A percentile compares a stretch with the other conserved stretches of the same genome.
Evolutionary conservation across 2,888 invertebrate genomes (phyloP).

Genomic region (Agriopis leucophaearia): DNA sequence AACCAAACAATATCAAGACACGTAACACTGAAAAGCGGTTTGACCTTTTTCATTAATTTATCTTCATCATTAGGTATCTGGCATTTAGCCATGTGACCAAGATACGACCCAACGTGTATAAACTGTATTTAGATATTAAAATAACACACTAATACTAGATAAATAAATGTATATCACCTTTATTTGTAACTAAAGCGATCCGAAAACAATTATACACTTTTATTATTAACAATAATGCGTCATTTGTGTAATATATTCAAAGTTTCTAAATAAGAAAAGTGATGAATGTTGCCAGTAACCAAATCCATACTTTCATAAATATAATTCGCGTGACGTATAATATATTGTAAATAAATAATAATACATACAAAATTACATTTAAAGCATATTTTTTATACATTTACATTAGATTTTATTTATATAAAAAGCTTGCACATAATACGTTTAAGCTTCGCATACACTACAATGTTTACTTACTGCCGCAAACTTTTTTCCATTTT

Average conservation of each 20-base stretch:
- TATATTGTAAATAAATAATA: slow-evolving; percentile 17
- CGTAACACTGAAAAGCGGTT: slow-evolving; percentile 20
- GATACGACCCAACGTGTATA: neutral
- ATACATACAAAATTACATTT: slow-evolving; percentile 24
- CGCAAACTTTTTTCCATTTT: slow-evolving; percentile 84
- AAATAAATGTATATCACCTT: neutral
- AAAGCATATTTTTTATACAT: slow-evolving; percentile 28
- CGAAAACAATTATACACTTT: neutral
- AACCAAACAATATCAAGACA: slow-evolving; percentile 7
- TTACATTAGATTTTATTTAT: slow-evolving; percentile 24
- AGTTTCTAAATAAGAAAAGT: neutral
- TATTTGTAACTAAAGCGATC: neutral
- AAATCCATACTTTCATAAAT: slow-evolving; percentile 20
- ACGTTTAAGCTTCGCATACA: slow-evolving; percentile 67
- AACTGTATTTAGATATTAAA: slow-evolving; percentile 1
- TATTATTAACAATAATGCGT: neutral
- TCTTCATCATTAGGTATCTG: slow-evolving; percentile 12
- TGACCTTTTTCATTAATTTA: slow-evolving; percentile 29
- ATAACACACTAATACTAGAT: slow-evolving; percentile 1
- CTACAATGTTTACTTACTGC: slow-evolving; percentile 83
- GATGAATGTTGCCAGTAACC: slow-evolving; percentile 24
- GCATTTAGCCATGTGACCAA: slow-evolving; percentile 13
- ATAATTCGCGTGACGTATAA: slow-evolving; percentile 9
- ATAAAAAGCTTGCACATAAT: slow-evolving; percentile 52
- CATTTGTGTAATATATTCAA: neutral